A percentile compares a stretch with the other conserved stretches of the same genome.
phyloP scores from a whole-genome alignment of 2,888 invertebrate species.

The Aleiodes leptofemur region DNA sequence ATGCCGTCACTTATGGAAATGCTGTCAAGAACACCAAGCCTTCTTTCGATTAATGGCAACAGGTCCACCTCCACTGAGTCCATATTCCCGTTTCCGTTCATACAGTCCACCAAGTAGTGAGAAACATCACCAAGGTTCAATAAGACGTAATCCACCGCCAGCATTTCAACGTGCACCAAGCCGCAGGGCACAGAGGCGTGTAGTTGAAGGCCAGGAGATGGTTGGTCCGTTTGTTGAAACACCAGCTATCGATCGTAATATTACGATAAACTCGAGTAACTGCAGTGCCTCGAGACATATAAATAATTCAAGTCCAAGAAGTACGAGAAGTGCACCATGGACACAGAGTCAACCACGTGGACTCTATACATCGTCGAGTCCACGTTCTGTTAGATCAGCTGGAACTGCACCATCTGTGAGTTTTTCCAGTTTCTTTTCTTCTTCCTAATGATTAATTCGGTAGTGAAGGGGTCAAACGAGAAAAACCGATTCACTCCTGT shows the following conservation, averaged over 20 bases:
- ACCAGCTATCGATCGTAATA: slow-evolving; percentile 60
- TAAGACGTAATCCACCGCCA: slow-evolving; percentile 80
- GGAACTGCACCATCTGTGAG: slow-evolving; percentile 73
- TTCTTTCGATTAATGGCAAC: slow-evolving; percentile 91
- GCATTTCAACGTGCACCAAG: slow-evolving; percentile 88
- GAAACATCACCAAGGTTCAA: slow-evolving; percentile 73
- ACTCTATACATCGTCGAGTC: slow-evolving; percentile 87
- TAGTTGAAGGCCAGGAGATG: slow-evolving; percentile 79
- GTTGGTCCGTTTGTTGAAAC: slow-evolving; percentile 70
- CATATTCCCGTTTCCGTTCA: slow-evolving; percentile 73
- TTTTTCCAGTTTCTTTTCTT: slow-evolving; percentile 40
- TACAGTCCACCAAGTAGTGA: slow-evolving; percentile 71
- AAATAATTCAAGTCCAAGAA: slow-evolving; percentile 79
- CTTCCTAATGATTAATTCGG: neutral
- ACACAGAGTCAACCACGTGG: slow-evolving; percentile 85
- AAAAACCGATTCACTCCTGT: too few relatives aligned
- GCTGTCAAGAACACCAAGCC: slow-evolving; percentile 96
- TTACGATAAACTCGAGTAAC: slow-evolving; percentile 58
- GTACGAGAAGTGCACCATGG: slow-evolving; percentile 90
- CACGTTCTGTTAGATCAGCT: slow-evolving; percentile 88
- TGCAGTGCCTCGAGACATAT: slow-evolving; percentile 61
- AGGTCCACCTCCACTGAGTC: slow-evolving; percentile 75
- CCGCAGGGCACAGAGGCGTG: slow-evolving; percentile 83
- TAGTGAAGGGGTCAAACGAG: too few relatives aligned
- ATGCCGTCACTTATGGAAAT: slow-evolving; percentile 97